Percentiles rank a stretch among this genome's conserved stretches.
These are phyloP conservation scores for Piprites chloris DNA, from an alignment of 2,113 vertebrate genomes.

Conservation along the genomic window DNA sequence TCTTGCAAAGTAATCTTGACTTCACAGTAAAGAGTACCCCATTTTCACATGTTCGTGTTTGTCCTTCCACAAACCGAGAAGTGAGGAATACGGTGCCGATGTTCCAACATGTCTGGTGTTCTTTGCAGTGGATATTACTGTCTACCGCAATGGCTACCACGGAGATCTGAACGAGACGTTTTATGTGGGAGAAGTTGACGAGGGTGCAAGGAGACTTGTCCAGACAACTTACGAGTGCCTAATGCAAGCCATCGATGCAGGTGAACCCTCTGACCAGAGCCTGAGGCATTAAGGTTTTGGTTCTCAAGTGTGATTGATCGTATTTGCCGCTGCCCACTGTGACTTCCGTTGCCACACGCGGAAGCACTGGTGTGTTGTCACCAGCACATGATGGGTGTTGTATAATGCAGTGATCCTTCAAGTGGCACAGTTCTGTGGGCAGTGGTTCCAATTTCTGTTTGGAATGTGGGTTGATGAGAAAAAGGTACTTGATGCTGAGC, in stretches of 20 bases:
- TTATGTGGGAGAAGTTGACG: conserved; percentile 93
- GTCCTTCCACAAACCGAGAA: background rate
- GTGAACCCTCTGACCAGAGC: conserved; percentile 62
- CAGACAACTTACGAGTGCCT: conserved; percentile 96
- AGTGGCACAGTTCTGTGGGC: background rate
- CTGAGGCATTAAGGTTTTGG: background rate
- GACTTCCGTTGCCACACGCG: background rate
- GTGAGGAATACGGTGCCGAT: background rate
- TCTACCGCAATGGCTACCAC: conserved; percentile 96
- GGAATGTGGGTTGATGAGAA: background rate
- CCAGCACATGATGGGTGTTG: background rate
- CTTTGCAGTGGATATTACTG: conserved; percentile 93
- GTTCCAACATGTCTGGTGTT: background rate
- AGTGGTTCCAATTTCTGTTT: background rate
- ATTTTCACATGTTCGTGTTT: background rate
- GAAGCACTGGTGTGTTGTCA: background rate
- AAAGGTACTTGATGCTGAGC: background rate
- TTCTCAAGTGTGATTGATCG: rapidly evolving
- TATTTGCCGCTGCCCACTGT: background rate
- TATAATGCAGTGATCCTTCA: background rate
- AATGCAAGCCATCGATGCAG: conserved; percentile 97
- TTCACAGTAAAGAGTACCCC: background rate
- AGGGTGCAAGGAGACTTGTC: conserved; percentile 88
- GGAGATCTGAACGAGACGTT: conserved; percentile 98
- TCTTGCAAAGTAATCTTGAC: background rate